phyloP scores from a whole-genome alignment of 2,113 vertebrate species.

The Poeciliopsis prolifica region DNA sequence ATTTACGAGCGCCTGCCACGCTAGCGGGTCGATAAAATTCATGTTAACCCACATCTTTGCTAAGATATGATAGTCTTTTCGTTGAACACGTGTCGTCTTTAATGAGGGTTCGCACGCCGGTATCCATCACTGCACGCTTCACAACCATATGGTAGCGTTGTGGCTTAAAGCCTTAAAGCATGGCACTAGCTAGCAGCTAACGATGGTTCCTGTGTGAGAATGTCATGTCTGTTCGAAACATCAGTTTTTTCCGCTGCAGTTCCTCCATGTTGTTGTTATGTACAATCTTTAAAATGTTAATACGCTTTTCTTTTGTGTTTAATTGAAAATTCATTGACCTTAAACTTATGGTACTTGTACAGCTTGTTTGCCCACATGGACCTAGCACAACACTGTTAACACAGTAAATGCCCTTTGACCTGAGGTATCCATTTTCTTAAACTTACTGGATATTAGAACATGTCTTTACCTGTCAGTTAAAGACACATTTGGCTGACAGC shows the following conservation, averaged over 20 bases:
- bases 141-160: conserved; percentile 31
- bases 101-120: neutral
- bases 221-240: conserved; percentile 60
- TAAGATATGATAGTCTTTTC: neutral
- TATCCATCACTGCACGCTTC: neutral
- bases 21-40: conserved; percentile 31
- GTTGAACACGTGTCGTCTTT: neutral
- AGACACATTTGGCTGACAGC: neutral
- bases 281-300: neutral
- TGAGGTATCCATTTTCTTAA: conserved; percentile 71
- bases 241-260: neutral
- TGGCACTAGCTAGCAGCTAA: conserved; percentile 66
- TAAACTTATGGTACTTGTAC: neutral
- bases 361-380: conserved; percentile 30
- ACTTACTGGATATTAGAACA: conserved; percentile 20
- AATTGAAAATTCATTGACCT: neutral
- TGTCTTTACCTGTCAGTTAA: neutral
- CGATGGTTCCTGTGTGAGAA: conserved; percentile 51
- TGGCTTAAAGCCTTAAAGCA: conserved; percentile 48
- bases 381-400: conserved; percentile 43
- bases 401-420: conserved; percentile 72
- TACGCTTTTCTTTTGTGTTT: neutral
- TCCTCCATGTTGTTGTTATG: neutral
- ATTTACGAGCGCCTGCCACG: conserved; percentile 17
- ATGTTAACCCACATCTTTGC: neutral